phyloP scores from a whole-genome alignment of 1,140 invertebrate species.

The Melitaea cinxia region DNA sequence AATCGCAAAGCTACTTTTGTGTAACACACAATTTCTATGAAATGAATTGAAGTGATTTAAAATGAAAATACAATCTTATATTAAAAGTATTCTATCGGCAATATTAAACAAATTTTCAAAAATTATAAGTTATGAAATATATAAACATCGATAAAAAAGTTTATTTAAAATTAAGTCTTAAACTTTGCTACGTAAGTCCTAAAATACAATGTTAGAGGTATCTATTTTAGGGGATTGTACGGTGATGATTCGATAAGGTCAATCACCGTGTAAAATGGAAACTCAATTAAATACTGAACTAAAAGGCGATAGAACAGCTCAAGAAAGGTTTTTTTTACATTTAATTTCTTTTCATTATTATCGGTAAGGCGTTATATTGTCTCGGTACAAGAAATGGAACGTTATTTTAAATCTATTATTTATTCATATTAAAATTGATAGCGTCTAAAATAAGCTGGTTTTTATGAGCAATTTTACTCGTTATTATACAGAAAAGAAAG shows the following conservation, averaged over 20 bases:
- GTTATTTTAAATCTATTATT: background rate
- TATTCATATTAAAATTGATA: no score
- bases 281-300: constrained; percentile 24
- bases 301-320: constrained; percentile 16
- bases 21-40: no score
- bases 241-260: constrained; percentile 16
- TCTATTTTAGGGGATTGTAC: background rate
- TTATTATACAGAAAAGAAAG: no score
- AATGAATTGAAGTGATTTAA: no score
- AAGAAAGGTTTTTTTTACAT: constrained; percentile 6
- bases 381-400: background rate
- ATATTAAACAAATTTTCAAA: background rate
- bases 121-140: constrained; percentile 6
- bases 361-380: background rate
- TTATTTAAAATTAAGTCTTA: background rate
- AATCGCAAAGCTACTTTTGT: no score
- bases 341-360: constrained; percentile 1
- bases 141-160: background rate
- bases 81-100: no score
- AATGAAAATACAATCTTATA: no score
- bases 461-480: no score
- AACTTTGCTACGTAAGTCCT: background rate
- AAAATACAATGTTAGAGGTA: background rate
- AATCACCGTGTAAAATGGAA: constrained; percentile 25
- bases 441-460: background rate